Evolutionary conservation across 1,140 invertebrate genomes (phyloP).

Genomic region (Reticulitermes speratus): DNA sequence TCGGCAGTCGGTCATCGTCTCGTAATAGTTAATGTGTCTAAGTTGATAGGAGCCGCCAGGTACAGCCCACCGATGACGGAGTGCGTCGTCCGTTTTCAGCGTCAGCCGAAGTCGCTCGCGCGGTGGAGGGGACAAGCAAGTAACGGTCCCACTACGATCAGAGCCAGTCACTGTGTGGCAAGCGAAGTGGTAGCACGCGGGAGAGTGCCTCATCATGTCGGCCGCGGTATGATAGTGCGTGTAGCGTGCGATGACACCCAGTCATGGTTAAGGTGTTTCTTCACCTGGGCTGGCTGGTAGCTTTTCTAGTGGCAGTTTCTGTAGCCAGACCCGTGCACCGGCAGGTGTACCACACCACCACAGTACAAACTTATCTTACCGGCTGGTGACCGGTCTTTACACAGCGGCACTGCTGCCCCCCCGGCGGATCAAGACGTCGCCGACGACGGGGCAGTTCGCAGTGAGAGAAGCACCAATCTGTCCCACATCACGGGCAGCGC

Average conservation of each 20-base stretch:
- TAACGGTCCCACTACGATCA: neutral
- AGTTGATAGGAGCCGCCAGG: no score
- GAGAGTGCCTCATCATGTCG: neutral
- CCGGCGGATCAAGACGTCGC: neutral
- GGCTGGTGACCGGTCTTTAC: neutral
- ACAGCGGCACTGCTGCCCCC: neutral
- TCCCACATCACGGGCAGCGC: constrained; percentile 70
- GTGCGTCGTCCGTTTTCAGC: no score
- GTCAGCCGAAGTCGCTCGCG: no score
- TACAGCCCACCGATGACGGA: no score
- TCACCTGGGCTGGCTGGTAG: constrained; percentile 6
- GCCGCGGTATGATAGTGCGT: neutral
- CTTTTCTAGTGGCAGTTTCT: neutral
- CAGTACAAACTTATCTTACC: neutral
- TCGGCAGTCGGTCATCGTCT: no score
- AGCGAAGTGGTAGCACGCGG: neutral
- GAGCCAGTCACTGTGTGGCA: neutral
- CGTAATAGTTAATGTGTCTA: no score
- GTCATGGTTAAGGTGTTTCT: constrained; percentile 10
- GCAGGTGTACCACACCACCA: neutral
- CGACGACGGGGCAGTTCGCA: constrained; percentile 30
- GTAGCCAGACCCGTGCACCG: neutral
- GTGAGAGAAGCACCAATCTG: constrained; percentile 54
- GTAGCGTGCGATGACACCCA: neutral
- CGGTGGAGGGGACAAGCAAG: no score